Percentiles rank a stretch among this genome's conserved stretches.
These are phyloP conservation scores for Meandrusa payeni DNA, from an alignment of 2,888 invertebrate genomes.

Conservation along the genomic window DNA sequence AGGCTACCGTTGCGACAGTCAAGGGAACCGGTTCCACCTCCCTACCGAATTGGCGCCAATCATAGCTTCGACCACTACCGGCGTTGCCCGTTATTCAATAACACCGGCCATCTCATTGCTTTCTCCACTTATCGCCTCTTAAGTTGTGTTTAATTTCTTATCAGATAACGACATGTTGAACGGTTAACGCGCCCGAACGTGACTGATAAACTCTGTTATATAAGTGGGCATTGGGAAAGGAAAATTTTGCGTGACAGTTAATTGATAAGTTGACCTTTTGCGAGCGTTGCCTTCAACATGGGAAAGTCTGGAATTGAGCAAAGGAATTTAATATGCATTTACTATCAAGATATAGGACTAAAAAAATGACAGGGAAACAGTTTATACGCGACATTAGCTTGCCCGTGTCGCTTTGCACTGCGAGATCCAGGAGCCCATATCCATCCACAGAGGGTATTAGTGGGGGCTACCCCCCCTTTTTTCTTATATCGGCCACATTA, in stretches of 20 bases:
- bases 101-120: slow-evolving; percentile 37
- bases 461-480: too few relatives aligned
- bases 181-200: slow-evolving; percentile 28
- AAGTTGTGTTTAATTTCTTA: slow-evolving; percentile 44
- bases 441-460: too few relatives aligned
- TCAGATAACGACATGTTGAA: slow-evolving; percentile 35
- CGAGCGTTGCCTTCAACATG: too few relatives aligned
- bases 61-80: slow-evolving; percentile 51
- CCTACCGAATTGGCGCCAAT: slow-evolving; percentile 59
- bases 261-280: too few relatives aligned
- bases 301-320: too few relatives aligned
- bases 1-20: slow-evolving; percentile 63
- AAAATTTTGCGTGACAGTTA: slow-evolving; percentile 13
- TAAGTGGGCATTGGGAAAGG: slow-evolving; percentile 18
- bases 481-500: too few relatives aligned
- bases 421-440: too few relatives aligned
- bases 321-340: too few relatives aligned
- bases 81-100: slow-evolving; percentile 33
- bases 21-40: slow-evolving; percentile 62
- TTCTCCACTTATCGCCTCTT: slow-evolving; percentile 38
- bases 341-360: too few relatives aligned
- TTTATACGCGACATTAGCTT: too few relatives aligned
- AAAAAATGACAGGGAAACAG: too few relatives aligned
- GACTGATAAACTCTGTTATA: slow-evolving; percentile 20
- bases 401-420: too few relatives aligned